phyloP scores from a whole-genome alignment of 37 sponge, comb jelly and placozoan species.

The Spongilla lacustris region DNA sequence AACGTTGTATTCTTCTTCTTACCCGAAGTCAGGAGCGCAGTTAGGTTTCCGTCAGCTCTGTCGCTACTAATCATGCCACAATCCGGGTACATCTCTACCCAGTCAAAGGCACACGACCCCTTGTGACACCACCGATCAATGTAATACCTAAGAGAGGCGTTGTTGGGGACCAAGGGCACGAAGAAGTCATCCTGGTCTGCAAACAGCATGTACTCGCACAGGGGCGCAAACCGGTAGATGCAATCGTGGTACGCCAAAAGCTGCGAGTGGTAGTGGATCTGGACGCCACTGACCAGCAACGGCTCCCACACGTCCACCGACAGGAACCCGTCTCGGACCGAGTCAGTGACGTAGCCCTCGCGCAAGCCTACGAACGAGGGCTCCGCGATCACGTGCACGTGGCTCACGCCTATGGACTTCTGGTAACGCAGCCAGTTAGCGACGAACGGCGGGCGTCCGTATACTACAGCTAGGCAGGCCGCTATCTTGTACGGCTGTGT shows the following conservation, averaged over 20 bases:
- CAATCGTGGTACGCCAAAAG: constrained; percentile 38
- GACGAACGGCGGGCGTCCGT: constrained; percentile 2
- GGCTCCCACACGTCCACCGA: constrained; percentile 24
- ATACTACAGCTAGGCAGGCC: constrained; percentile 4
- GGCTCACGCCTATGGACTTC: constrained; percentile 2
- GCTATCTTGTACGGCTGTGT: neutral
- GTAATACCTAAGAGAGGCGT: constrained; percentile 2
- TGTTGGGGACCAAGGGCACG: constrained; percentile 22
- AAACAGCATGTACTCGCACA: constrained; percentile 29
- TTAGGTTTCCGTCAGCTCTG: constrained; percentile 19
- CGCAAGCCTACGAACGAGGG: neutral
- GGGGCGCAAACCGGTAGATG: constrained; percentile 20
- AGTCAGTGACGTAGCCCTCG: neutral
- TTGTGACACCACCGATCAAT: constrained; percentile 11
- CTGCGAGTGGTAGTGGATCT: constrained; percentile 26
- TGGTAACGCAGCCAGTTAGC: constrained; percentile 8
- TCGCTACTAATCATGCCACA: neutral
- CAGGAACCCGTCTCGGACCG: constrained; percentile 17
- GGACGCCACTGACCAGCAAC: constrained; percentile 11
- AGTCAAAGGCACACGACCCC: constrained; percentile 22
- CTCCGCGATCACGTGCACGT: constrained; percentile 19
- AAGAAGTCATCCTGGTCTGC: constrained; percentile 55
- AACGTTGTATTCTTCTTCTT: neutral
- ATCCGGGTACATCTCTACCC: constrained; percentile 47
- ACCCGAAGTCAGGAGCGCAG: neutral